A percentile compares a stretch with the other conserved stretches of the same genome.
phyloP scores from a whole-genome alignment of 2,888 invertebrate genomes.

The Lepidocyrtoides sp. region DNA sequence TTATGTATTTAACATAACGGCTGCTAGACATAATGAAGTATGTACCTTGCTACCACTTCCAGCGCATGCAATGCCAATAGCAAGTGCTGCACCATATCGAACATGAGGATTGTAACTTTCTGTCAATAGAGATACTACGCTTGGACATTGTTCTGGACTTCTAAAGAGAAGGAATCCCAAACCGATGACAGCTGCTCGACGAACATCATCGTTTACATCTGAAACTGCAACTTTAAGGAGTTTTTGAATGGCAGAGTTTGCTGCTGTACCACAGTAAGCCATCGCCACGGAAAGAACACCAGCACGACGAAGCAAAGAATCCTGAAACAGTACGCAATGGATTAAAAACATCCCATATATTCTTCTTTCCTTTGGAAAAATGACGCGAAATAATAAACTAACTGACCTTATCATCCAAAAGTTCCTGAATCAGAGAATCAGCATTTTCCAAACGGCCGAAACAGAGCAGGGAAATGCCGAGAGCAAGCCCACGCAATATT shows the following conservation, averaged over 20 bases:
- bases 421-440: constrained; percentile 95
- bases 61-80: constrained; percentile 99
- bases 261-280: constrained; percentile 99
- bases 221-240: constrained; percentile 98
- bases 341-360: background rate
- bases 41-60: constrained; percentile 95
- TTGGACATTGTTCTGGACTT: constrained; percentile 98
- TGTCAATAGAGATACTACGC: constrained; percentile 97
- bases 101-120: constrained; percentile 99
- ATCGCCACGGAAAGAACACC: constrained; percentile 99
- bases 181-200: constrained; percentile 99
- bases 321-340: constrained; percentile 86
- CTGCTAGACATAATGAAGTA: too few relatives aligned
- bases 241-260: constrained; percentile 97
- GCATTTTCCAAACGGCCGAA: constrained; percentile 99
- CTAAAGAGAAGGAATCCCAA: constrained; percentile 98
- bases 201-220: constrained; percentile 99
- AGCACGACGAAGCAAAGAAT: constrained; percentile 97
- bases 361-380: too few relatives aligned
- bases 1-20: too few relatives aligned
- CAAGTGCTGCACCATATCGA: constrained; percentile 99
- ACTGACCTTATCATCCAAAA: constrained; percentile 94
- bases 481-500: constrained; percentile 98
- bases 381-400: too few relatives aligned
- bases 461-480: constrained; percentile 98